Evolutionary conservation across 2,113 vertebrate genomes (phyloP).

Genomic region (Noctilio leporinus): DNA sequence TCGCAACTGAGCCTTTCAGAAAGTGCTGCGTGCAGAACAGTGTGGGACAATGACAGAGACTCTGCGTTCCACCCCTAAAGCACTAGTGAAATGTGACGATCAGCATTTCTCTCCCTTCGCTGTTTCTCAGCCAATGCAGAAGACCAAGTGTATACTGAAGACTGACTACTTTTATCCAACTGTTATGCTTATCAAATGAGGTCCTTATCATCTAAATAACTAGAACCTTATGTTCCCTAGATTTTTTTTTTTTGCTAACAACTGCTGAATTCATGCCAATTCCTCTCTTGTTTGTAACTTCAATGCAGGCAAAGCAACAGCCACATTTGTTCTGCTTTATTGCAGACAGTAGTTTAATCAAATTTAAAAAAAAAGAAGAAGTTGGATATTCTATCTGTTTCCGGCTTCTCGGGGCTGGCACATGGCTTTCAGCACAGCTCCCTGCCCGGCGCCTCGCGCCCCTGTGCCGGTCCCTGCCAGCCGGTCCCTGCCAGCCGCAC

Average conservation of each 20-base stretch:
- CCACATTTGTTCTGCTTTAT: background rate
- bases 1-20: background rate
- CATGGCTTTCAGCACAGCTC: conserved; percentile 28
- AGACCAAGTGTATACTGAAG: background rate
- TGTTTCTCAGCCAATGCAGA: background rate
- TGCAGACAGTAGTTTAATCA: background rate
- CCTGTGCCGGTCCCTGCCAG: too few species aligned
- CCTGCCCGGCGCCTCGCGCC: background rate
- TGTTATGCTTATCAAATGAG: background rate
- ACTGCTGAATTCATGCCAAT: background rate
- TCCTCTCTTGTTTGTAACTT: background rate
- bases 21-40: background rate
- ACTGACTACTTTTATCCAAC: background rate
- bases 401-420: conserved; percentile 35
- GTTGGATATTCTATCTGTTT: conserved; percentile 19
- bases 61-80: background rate
- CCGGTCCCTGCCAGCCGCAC: too few species aligned
- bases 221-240: background rate
- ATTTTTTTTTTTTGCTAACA: background rate
- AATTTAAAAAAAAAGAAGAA: background rate
- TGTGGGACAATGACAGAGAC: background rate
- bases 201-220: background rate
- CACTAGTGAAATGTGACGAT: background rate
- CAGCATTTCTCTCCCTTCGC: background rate
- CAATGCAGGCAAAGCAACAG: background rate